Conservation (phyloP, 2,797 vertebrate species). For the Kryptopterus vitreolus region DNA sequence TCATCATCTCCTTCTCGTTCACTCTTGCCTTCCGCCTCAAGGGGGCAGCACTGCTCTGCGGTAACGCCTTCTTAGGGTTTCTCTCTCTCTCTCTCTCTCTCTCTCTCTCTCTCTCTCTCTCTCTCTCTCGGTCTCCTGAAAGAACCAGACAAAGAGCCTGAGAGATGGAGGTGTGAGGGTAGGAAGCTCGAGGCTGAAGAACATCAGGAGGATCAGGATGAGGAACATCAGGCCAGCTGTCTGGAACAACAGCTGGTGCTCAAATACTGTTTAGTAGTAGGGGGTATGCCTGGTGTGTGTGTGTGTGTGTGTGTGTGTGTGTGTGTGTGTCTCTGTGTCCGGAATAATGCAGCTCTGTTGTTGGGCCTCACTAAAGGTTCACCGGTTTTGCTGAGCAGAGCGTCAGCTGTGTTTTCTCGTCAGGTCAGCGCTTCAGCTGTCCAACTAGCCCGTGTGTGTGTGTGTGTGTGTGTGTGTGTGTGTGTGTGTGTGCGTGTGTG, state of each 20-base stretch:
- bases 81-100: not conserved
- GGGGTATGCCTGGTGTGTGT: not conserved
- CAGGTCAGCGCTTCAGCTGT: conserved; percentile 8
- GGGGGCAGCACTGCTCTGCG: conserved; percentile 66
- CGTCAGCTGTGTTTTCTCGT: conserved; percentile 8
- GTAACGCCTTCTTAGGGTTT: no score
- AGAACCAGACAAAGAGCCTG: conserved; percentile 61
- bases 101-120: conserved; percentile 11
- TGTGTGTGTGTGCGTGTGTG: not conserved
- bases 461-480: conserved; percentile 4
- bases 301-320: conserved; percentile 34
- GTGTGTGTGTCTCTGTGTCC: conserved; percentile 6
- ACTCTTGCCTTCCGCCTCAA: conserved; percentile 63
- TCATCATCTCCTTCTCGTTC: conserved; percentile 71
- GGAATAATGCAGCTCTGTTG: conserved; percentile 51
- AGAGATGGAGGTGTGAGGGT: conserved; percentile 30
- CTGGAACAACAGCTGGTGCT: conserved; percentile 66
- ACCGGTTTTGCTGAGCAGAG: not conserved
- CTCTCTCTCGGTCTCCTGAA: conserved; percentile 30
- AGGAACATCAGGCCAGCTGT: conserved; percentile 69
- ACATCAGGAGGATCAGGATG: conserved; percentile 52
- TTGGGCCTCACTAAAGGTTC: conserved; percentile 39
- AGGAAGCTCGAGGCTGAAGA: conserved; percentile 15
- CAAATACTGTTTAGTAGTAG: conserved; percentile 45
- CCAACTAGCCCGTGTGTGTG: not conserved